Conservation (phyloP, 92 coral and sea anemone species). For the Paramuricea clavata region DNA sequence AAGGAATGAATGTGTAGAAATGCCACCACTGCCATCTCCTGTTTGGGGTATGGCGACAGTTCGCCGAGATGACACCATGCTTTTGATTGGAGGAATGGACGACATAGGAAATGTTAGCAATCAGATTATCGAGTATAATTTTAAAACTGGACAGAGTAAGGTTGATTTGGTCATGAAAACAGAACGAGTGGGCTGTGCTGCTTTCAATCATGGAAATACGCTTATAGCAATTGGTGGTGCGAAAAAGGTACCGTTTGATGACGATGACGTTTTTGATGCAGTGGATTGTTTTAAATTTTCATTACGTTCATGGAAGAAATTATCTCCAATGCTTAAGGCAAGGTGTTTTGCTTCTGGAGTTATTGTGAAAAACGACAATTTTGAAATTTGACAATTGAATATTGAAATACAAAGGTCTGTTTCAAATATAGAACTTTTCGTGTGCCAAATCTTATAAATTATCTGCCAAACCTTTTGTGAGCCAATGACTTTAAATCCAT, state of each 20-base stretch:
- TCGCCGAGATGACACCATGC: slow-evolving; percentile 9
- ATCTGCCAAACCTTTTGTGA: too few species aligned
- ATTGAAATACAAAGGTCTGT: too few species aligned
- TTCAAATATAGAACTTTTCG: too few species aligned
- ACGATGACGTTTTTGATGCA: background rate
- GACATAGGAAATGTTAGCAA: background rate
- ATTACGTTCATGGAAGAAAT: background rate
- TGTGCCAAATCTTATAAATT: too few species aligned
- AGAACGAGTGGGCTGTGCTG: background rate
- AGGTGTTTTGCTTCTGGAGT: background rate
- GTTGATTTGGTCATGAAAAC: background rate
- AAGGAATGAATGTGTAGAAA: too few species aligned
- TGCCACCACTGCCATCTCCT: slow-evolving; percentile 6
- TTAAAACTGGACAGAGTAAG: too few species aligned
- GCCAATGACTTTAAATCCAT: too few species aligned
- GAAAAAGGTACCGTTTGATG: background rate
- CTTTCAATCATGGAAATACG: background rate
- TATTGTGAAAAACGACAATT: background rate
- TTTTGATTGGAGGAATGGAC: background rate
- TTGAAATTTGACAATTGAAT: background rate
- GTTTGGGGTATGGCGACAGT: background rate
- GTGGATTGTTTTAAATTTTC: background rate
- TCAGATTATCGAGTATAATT: background rate
- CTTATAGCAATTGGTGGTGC: background rate
- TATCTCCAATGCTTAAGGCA: background rate